A percentile compares a stretch with the other conserved stretches of the same genome.
phyloP scores from a whole-genome alignment of 1,140 invertebrate genomes.

The Nasonia vitripennis region DNA sequence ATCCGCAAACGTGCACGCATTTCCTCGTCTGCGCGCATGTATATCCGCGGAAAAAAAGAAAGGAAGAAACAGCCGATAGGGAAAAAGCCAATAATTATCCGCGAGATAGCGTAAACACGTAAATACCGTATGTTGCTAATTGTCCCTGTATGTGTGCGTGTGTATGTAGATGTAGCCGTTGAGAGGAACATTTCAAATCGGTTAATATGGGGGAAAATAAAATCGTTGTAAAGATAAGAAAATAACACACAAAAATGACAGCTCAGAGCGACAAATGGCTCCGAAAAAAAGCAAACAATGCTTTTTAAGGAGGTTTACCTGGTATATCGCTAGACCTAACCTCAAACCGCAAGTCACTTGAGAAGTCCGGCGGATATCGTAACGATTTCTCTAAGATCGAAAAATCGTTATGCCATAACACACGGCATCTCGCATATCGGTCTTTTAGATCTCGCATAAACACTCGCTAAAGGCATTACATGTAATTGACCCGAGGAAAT shows the following conservation, averaged over 20 bases:
- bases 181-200: background rate
- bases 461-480: background rate
- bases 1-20: background rate
- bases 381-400: conserved; percentile 3
- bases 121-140: background rate
- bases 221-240: background rate
- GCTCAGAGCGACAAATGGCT: background rate
- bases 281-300: background rate
- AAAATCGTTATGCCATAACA: background rate
- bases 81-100: background rate
- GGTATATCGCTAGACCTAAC: background rate
- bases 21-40: too few species aligned
- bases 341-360: background rate
- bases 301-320: background rate
- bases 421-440: too few species aligned
- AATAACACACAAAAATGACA: too few species aligned
- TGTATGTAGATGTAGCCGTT: background rate
- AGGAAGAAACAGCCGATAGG: background rate
- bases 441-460: background rate
- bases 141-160: background rate
- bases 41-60: background rate
- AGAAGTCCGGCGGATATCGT: background rate
- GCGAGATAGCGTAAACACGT: background rate
- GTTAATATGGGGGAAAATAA: background rate
- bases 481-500: background rate